phyloP scores from a whole-genome alignment of 2,113 vertebrate genomes.

The Lanius collurio region DNA sequence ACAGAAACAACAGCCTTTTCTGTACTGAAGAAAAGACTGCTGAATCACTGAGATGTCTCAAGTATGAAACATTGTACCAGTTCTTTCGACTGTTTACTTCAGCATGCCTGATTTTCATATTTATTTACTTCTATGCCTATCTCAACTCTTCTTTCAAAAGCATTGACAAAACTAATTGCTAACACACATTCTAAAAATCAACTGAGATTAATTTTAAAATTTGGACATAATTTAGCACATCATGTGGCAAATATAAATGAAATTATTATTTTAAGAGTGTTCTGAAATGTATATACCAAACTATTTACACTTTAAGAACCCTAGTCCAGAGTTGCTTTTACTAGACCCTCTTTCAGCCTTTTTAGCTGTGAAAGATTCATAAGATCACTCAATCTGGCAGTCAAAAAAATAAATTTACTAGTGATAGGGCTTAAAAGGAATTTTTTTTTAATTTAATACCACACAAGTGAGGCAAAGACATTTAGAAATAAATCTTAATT shows the following conservation, averaged over 20 bases:
- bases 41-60: neutral
- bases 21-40: neutral
- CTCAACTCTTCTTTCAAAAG: neutral
- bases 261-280: neutral
- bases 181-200: neutral
- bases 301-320: neutral
- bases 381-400: neutral
- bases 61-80: neutral
- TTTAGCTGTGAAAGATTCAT: neutral
- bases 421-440: neutral
- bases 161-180: neutral
- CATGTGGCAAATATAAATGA: neutral
- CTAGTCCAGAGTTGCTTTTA: neutral
- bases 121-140: neutral
- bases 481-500: neutral
- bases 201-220: neutral
- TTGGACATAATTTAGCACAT: neutral
- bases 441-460: neutral
- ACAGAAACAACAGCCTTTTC: neutral
- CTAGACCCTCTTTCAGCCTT: neutral
- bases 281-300: neutral
- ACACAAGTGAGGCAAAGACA: neutral
- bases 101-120: neutral
- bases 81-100: neutral
- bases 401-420: neutral